Conservation (phyloP, 2,888 invertebrate species). For the Drosophila imparisetae region DNA sequence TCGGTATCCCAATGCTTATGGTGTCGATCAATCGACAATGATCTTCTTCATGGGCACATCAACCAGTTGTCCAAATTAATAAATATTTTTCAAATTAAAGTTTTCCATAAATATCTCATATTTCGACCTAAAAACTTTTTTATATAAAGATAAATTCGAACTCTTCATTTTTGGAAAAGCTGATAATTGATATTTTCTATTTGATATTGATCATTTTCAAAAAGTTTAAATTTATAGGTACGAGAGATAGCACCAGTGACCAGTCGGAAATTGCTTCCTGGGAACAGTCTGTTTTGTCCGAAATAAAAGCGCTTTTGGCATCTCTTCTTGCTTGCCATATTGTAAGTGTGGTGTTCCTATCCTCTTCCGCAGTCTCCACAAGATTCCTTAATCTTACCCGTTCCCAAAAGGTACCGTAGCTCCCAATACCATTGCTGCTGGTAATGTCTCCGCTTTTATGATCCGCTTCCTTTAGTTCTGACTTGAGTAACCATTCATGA, state of each 20-base stretch:
- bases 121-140: not conserved
- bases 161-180: not conserved
- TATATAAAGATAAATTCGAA: not conserved
- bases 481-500: no score
- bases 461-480: no score
- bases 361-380: no score
- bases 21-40: not conserved
- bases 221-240: not conserved
- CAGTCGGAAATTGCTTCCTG: not conserved
- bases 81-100: not conserved
- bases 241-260: not conserved
- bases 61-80: not conserved
- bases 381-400: no score
- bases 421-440: no score
- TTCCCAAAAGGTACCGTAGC: no score
- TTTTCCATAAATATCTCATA: not conserved
- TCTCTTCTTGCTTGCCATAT: no score
- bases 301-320: no score
- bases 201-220: not conserved
- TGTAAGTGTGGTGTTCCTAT: no score
- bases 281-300: no score
- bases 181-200: not conserved
- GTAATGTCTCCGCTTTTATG: no score
- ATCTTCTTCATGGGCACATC: not conserved
- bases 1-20: not conserved